These are phyloP conservation scores for Poeciliopsis turneri DNA, from an alignment of 2,797 vertebrate species.

Conservation along the genomic window DNA sequence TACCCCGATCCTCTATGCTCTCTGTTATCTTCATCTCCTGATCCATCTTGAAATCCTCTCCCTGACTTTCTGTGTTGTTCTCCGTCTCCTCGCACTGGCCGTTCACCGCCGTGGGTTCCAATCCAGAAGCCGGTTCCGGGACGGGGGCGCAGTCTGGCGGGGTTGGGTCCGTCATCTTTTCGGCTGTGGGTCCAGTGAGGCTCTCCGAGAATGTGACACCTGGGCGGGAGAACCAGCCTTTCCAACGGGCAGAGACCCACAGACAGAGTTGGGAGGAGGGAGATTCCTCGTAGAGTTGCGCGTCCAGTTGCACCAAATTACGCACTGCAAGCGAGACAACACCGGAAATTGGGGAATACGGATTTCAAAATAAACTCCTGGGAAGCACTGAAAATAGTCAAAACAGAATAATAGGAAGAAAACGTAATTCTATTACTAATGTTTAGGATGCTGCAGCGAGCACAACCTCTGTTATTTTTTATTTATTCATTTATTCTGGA, in stretches of 20 bases:
- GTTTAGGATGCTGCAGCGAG: neutral
- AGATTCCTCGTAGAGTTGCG: constrained; percentile 39
- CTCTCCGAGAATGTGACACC: constrained; percentile 78
- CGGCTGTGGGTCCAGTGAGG: constrained; percentile 48
- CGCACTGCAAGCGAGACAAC: neutral
- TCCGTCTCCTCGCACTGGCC: constrained; percentile 68
- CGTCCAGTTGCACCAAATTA: constrained; percentile 37
- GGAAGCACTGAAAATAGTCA: neutral
- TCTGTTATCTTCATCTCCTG: constrained; percentile 92
- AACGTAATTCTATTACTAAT: neutral
- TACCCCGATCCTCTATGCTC: constrained; percentile 91
- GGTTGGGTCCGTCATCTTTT: constrained; percentile 77
- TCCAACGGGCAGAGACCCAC: constrained; percentile 19
- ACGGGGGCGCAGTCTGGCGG: constrained; percentile 61
- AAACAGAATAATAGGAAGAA: neutral
- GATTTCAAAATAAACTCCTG: constrained; percentile 55
- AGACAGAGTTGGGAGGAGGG: constrained; percentile 25
- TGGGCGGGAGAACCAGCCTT: constrained; percentile 63
- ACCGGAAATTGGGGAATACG: constrained; percentile 31
- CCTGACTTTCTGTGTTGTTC: constrained; percentile 51
- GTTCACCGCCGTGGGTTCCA: constrained; percentile 67
- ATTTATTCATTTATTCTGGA: no score
- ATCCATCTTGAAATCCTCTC: constrained; percentile 77
- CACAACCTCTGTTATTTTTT: no score
- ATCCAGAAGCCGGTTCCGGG: constrained; percentile 70